These are phyloP conservation scores for Limnephilus auricula DNA, from an alignment of 2,888 invertebrate species.

Conservation along the genomic window DNA sequence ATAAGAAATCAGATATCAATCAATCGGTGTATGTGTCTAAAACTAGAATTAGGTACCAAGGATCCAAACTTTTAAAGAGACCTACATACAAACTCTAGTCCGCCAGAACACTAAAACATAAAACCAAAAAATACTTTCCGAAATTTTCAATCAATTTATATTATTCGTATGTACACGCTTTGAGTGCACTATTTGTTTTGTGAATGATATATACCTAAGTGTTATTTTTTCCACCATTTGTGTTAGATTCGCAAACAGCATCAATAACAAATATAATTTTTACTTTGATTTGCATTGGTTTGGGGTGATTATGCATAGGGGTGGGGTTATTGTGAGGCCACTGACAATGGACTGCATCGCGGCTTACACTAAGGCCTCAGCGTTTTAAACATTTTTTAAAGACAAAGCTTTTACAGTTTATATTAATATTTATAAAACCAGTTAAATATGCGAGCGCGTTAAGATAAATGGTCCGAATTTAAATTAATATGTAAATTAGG, in stretches of 20 bases:
- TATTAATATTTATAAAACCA: not conserved
- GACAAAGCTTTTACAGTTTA: not conserved
- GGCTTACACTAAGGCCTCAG: not conserved
- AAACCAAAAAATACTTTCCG: no score
- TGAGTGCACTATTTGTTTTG: not conserved
- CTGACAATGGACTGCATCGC: not conserved
- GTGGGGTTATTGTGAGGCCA: not conserved
- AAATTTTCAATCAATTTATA: no score
- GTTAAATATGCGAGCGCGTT: not conserved
- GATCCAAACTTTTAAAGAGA: no score
- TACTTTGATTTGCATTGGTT: not conserved
- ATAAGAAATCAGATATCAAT: not conserved
- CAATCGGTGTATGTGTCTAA: no score
- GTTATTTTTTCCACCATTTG: no score
- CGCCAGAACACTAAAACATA: no score
- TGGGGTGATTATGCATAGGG: not conserved
- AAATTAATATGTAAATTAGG: slow-evolving; percentile 64
- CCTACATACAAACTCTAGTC: no score
- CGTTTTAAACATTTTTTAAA: not conserved
- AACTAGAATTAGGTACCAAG: no score
- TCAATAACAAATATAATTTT: no score
- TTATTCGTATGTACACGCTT: not conserved
- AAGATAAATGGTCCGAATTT: slow-evolving; percentile 52
- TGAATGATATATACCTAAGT: not conserved
- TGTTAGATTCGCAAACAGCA: no score